phyloP scores from a whole-genome alignment of 2,797 vertebrate species.

The Falco berigora region DNA sequence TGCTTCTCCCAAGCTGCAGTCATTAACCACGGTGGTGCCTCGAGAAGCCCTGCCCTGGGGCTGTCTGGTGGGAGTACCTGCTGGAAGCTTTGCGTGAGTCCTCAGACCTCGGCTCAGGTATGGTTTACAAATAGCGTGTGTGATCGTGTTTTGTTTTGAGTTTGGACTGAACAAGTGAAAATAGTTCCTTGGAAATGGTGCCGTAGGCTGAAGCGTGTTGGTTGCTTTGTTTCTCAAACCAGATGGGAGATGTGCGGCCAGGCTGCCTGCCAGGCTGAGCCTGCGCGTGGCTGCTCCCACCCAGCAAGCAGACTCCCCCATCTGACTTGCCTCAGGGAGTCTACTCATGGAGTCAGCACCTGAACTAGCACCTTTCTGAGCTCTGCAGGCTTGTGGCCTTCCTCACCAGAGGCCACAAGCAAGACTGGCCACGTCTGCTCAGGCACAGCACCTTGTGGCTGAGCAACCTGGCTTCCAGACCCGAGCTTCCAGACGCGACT shows the following conservation, averaged over 20 bases:
- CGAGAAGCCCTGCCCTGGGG: neutral
- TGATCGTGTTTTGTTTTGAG: neutral
- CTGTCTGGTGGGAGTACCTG: neutral
- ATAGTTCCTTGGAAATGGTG: neutral
- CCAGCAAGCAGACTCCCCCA: neutral
- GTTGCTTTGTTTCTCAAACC: neutral
- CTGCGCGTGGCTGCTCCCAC: fast-evolving
- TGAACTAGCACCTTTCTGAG: neutral
- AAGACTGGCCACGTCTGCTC: fast-evolving
- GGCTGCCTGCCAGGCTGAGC: neutral
- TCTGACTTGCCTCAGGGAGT: fast-evolving
- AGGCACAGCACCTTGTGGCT: neutral
- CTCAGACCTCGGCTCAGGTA: neutral
- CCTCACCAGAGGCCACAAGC: neutral
- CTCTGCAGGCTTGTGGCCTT: neutral
- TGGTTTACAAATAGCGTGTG: neutral
- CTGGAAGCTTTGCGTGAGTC: neutral
- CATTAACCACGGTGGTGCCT: neutral
- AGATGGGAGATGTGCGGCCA: neutral
- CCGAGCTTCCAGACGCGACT: neutral
- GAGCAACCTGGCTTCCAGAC: neutral
- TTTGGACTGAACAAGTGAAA: neutral
- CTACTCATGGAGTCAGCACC: neutral
- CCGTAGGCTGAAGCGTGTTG: neutral
- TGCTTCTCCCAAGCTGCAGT: neutral